Base-by-base conservation (phyloP, 2,797 vertebrate genomes). In the Fistularia commersonii region DNA sequence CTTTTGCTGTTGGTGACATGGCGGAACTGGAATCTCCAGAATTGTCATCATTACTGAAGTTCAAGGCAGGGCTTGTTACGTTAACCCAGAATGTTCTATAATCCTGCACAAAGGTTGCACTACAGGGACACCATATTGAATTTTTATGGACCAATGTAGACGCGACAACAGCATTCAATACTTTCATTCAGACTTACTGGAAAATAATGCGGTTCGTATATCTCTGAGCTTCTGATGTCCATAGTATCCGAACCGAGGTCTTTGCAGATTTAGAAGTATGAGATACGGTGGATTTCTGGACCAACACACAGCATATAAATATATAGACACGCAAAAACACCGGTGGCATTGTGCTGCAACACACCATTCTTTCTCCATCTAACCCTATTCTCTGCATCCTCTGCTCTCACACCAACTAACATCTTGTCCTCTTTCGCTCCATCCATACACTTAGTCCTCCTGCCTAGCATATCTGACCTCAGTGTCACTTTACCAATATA, bases 231-330 rank as follows among this genome's bases (percentile, higher is more conserved):
- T 77, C 75, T 1, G 81, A 60, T 3, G 15, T 83, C 90, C 90
- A 91, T 4, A 35, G 72, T 11, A 71, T 77, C 7, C 76, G 32
- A 23, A 90, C 13, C 4, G 7, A 51, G 3, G 9, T 61, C 47
- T 87, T 87, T 0, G 0, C 0, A n/a, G 7, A 13, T 0, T 0
- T 0, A n/a, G 75, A 78, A 8, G 0, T 74, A 32, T 92, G 89
- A 42, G 89, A 87, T 39, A 89, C 74, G 0, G 86, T 74, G 3
- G 84, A 75, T 32, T 41, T 77, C 91, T 92, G 60, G 13, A 23
- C 23, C 23, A 23, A 23, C 23, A 23, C 4, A 23, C 23, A 23
- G 23, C 23, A 23, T 23, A 23, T 23, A 23, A 23, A 23, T 4
- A 23, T 23, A 23, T 23, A 23, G 23, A 23, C 23, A 23, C 23